Conservation (phyloP, 2,113 vertebrate genomes). For the Diphyllodes magnificus region DNA sequence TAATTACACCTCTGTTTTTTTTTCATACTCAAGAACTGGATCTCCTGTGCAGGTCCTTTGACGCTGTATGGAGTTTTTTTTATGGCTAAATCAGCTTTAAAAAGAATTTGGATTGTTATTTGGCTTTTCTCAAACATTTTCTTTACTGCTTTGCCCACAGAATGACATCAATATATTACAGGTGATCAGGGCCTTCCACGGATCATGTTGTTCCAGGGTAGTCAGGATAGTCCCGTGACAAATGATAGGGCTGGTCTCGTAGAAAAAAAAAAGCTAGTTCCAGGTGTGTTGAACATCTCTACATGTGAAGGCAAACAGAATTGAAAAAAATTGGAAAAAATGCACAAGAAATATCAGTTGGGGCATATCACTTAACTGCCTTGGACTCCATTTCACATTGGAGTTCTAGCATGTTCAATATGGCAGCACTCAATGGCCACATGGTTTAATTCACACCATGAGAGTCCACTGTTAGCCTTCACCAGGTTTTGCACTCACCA, state of each 20-base stretch:
- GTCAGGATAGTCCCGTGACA: neutral
- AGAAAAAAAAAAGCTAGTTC: neutral
- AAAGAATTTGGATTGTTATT: neutral
- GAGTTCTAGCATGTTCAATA: neutral
- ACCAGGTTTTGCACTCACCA: neutral
- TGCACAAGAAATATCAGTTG: neutral
- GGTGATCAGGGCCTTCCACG: neutral
- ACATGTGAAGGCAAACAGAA: neutral
- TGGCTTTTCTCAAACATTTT: neutral
- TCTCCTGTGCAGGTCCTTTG: neutral
- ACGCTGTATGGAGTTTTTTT: rapidly evolving
- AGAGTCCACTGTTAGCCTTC: neutral
- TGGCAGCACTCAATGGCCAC: neutral
- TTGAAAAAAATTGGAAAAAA: neutral
- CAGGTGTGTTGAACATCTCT: neutral
- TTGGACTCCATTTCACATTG: neutral
- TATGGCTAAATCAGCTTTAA: neutral
- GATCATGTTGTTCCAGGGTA: neutral
- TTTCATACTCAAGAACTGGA: neutral
- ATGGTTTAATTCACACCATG: neutral
- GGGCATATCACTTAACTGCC: neutral
- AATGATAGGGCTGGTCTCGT: neutral
- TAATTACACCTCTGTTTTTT: neutral
- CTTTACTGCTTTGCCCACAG: neutral
- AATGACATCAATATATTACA: neutral